Evolutionary conservation across 53 echinoderm and acorn worm species (phyloP).

Genomic region (Crossaster papposus): DNA sequence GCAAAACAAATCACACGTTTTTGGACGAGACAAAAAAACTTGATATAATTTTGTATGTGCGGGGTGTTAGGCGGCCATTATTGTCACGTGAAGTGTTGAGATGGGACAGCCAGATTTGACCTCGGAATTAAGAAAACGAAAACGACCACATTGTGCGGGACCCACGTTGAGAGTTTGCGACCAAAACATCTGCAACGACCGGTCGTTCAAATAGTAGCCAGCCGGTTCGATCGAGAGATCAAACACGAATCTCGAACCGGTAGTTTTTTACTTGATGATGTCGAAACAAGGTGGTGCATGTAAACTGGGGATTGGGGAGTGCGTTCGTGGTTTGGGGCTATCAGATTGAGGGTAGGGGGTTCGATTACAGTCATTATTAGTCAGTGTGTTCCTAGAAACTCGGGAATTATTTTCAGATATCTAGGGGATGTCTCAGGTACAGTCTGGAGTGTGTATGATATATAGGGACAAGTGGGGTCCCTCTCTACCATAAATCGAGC

Average conservation of each 20-base stretch:
- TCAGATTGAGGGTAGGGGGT: neutral
- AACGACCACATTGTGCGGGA: neutral
- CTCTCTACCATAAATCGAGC: too few species aligned
- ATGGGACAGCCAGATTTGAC: neutral
- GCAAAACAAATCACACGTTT: neutral
- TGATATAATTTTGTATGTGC: too few species aligned
- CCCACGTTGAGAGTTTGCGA: neutral
- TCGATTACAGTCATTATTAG: neutral
- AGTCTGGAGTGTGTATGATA: too few species aligned
- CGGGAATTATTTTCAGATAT: too few species aligned
- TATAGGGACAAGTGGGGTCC: too few species aligned
- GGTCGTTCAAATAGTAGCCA: neutral
- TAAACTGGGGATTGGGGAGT: neutral
- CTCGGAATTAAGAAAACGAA: neutral
- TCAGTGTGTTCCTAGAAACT: too few species aligned
- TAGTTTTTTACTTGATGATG: neutral
- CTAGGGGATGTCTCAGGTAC: too few species aligned
- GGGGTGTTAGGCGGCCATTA: neutral
- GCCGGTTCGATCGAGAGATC: neutral
- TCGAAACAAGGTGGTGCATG: neutral
- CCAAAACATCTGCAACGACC: neutral
- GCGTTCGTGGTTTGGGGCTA: neutral
- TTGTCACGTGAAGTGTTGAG: neutral
- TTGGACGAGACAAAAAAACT: neutral
- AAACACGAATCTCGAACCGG: neutral